Conservation (phyloP, 2,888 invertebrate species). For the Dione vanillae region DNA sequence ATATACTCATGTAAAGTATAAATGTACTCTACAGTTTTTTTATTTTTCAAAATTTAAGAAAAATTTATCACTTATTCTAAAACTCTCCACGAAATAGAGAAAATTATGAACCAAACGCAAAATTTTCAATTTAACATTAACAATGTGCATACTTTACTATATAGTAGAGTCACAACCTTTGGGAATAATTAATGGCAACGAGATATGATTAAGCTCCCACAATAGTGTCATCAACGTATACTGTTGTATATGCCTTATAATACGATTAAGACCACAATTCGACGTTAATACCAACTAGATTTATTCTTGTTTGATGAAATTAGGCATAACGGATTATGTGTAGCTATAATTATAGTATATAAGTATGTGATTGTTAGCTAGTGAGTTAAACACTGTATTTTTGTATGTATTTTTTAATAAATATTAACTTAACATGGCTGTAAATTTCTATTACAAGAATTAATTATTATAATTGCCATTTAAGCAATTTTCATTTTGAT, state of each 20-base stretch:
- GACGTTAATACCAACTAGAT: constrained; percentile 46
- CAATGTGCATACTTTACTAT: constrained; percentile 58
- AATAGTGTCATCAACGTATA: constrained; percentile 73
- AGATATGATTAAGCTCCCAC: constrained; percentile 77
- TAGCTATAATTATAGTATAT: background rate
- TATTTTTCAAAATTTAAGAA: too few relatives aligned
- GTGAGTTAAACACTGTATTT: too few relatives aligned
- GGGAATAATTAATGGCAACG: constrained; percentile 75
- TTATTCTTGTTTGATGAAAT: constrained; percentile 42
- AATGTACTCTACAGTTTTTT: too few relatives aligned
- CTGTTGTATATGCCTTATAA: constrained; percentile 52
- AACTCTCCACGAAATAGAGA: background rate
- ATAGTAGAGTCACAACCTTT: constrained; percentile 59
- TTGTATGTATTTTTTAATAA: too few relatives aligned
- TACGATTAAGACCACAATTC: constrained; percentile 66
- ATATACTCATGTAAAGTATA: too few relatives aligned
- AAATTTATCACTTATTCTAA: too few relatives aligned
- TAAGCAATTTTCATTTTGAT: too few relatives aligned
- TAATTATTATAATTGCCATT: too few relatives aligned
- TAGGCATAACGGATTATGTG: constrained; percentile 14
- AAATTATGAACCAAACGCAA: background rate
- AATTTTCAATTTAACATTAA: constrained; percentile 5
- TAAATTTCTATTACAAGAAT: too few relatives aligned
- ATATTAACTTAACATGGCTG: too few relatives aligned
- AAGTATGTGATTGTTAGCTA: background rate